Conservation (phyloP, 1,140 invertebrate genomes). For the Micrasema longulum region DNA sequence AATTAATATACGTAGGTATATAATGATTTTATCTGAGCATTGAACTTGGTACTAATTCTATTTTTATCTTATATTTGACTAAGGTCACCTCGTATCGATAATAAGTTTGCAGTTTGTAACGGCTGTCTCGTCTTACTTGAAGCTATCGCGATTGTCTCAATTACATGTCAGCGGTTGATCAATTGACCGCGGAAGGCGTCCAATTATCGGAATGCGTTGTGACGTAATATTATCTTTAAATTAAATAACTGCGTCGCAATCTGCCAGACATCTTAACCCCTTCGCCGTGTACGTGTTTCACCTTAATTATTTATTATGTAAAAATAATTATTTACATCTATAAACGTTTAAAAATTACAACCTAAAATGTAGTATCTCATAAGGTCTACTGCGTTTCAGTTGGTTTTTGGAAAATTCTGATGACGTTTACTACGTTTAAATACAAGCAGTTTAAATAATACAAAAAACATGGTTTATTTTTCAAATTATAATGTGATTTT, state of each 20-base stretch:
- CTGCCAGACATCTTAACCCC: conserved; percentile 2
- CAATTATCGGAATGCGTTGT: conserved; percentile 21
- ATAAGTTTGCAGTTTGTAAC: not conserved
- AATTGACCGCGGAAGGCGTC: conserved; percentile 10
- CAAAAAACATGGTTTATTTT: too few relatives aligned
- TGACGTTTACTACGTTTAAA: too few relatives aligned
- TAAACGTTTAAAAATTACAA: too few relatives aligned
- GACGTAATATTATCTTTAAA: conserved; percentile 9
- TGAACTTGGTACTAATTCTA: conserved; percentile 9
- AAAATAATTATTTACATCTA: too few relatives aligned
- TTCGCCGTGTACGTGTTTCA: not conserved
- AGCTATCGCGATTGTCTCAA: conserved; percentile 1
- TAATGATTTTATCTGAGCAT: conserved; percentile 8
- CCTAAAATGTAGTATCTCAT: too few relatives aligned
- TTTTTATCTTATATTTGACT: not conserved
- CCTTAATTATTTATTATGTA: too few relatives aligned
- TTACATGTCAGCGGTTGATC: not conserved
- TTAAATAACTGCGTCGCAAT: conserved; percentile 15
- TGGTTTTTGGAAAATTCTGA: too few relatives aligned
- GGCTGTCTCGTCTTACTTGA: not conserved
- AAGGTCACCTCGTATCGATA: not conserved
- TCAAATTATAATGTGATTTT: too few relatives aligned
- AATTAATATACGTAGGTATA: too few relatives aligned
- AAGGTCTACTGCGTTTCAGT: too few relatives aligned
- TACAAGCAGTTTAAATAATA: too few relatives aligned